Conservation (phyloP, 2,797 vertebrate species). For the Sciurus carolinensis region DNA sequence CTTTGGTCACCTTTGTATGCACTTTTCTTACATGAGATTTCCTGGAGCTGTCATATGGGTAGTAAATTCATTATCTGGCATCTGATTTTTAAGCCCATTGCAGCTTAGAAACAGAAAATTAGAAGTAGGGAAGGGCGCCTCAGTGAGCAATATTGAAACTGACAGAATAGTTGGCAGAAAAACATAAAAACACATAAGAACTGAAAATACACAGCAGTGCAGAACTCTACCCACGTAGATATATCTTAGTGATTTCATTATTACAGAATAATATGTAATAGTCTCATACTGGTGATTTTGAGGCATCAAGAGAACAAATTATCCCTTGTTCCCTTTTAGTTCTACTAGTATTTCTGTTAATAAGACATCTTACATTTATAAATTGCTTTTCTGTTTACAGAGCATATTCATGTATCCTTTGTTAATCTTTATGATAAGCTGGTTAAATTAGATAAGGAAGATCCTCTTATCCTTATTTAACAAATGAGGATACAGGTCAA, state of each 20-base stretch:
- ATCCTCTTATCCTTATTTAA: conserved; percentile 7
- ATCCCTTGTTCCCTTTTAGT: background rate
- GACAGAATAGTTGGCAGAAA: background rate
- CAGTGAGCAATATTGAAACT: conserved; percentile 49
- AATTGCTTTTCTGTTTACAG: conserved; percentile 47
- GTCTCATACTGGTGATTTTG: background rate
- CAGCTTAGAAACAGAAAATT: conserved; percentile 47
- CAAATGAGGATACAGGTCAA: background rate
- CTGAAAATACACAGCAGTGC: background rate
- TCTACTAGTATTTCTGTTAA: background rate
- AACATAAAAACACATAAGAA: conserved; percentile 29
- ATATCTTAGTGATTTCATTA: background rate
- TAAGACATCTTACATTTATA: background rate
- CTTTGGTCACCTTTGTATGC: background rate
- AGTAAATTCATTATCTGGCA: conserved; percentile 38
- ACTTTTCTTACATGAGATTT: conserved; percentile 40
- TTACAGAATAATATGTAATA: background rate
- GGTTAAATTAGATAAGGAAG: background rate
- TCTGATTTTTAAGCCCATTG: conserved; percentile 37
- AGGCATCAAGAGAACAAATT: conserved; percentile 2
- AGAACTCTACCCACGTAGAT: background rate
- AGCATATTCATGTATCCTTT: background rate
- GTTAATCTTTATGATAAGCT: conserved; percentile 12
- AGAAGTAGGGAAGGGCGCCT: conserved; percentile 6
- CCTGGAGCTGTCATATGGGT: background rate